Base-by-base conservation (phyloP, 2,888 invertebrate species). In the Sialis fuliginosa region DNA sequence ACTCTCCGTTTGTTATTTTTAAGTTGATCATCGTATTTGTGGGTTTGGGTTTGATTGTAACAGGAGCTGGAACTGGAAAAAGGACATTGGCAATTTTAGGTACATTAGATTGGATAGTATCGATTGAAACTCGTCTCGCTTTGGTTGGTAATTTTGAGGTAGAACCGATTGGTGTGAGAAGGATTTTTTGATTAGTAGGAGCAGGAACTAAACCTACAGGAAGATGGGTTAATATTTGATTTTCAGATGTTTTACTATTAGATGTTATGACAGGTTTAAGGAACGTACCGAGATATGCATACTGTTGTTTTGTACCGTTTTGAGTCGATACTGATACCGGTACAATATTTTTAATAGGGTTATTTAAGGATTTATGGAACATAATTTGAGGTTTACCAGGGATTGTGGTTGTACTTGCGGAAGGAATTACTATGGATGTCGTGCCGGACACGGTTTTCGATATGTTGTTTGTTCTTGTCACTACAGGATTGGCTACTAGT, bases 1-100 rank as follows among this genome's bases (percentile, higher is more conserved):
- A 66, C 58, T 75, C 74, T 4, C 75, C 77, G 61, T 77, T 79
- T 22, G 74, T 71, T 57, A 81, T 77, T 66, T 81, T 79, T 49
- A 80, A 66, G 60, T 79, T 80, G 49, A 78, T 75, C 54, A 77
- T 71, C 43, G 74, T 75, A 31, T 42, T 50, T n/a, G 46, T 48
- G 40, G 49, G 48, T 39, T 52, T 53, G 39, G 53, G 58, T 48
- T 61, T 53, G 12, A 70, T 67, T 66, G 74, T 75, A 1, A 74
- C 71, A 2, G 72, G 69, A 9, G 71, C 69, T 1, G 75, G 74
- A 39, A 71, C 59, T 48, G 74, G 71, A 48, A 71, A 67, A 50
- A 74, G 70, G 1, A 71, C 70, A 37, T 69, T 69, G 51, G 69
- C 70, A 41, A 73, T 66, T 60, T 74, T 75, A 1, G 74, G 72